Evolutionary conservation across 2,113 vertebrate genomes (phyloP), one percentile per base, ranked within the genome.

Genomic region (Xyrauchen texanus): DNA sequence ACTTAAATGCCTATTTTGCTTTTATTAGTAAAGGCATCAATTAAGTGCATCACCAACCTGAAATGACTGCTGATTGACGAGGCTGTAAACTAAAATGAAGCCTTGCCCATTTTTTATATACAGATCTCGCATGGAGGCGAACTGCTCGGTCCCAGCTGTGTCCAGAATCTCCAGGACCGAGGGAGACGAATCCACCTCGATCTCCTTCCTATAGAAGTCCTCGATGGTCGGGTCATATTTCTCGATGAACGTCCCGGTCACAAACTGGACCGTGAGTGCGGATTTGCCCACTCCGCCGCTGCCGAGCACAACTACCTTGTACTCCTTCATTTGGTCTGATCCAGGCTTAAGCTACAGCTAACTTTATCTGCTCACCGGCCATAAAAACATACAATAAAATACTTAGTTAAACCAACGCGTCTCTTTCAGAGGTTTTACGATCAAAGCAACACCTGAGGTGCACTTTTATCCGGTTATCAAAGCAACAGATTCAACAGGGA

Each of bases 221-320:
- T 99, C 97, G 84, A 99, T 99, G 87, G 97, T 99, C 60, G 97
- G 97, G 93, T 99, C 97, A 86, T 99, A 99, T 91, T 99, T 99
- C 93, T 99, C 97, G 89, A 99, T 98, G 90, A 98, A 99, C 67
- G 96, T 96, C 69, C 97, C 97, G 10, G 96, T 98, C 82, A 99
- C 97, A 88, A 99, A 98, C 94, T 99, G 97, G 84, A 98, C 97
- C 58, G 97, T 99, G 49, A 98, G 93, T 87, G 96, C 97, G 83
- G 97, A 97, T 90, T 98, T 98, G 70, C 97, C 97, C 88, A 97
- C 97, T 86, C 97, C 96, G 86, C 97, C 96, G 82, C 93, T 94
- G 87, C 97, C 97, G 93, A 98, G 93, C 92, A 98, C 97, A 83
- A 97, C 97, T 89, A 98, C 96, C 92, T 98, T 98, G 89, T 97